Conservation (phyloP, 2,888 invertebrate species). For the Chrysomela aeneicollis region DNA sequence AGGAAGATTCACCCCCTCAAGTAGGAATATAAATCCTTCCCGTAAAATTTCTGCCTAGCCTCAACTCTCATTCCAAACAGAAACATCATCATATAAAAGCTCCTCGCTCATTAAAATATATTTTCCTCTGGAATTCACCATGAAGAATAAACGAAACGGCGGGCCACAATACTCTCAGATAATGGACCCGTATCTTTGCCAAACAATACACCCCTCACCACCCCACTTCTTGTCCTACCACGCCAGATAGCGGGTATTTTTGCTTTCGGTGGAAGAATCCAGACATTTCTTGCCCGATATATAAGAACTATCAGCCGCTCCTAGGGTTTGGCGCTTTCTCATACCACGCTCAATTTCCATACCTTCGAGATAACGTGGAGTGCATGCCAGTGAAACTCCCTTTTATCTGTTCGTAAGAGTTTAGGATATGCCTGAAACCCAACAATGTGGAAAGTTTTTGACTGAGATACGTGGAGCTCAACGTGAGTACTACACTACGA, state of each 20-base stretch:
- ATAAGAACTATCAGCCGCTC: constrained; percentile 37
- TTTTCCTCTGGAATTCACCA: not conserved
- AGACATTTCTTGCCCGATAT: constrained; percentile 36
- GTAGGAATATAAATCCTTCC: too few species aligned
- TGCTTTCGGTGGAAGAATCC: constrained; percentile 22
- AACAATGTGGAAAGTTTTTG: not conserved
- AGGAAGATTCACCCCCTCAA: too few species aligned
- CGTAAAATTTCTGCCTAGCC: too few species aligned
- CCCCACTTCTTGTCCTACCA: too few species aligned
- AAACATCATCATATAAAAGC: not conserved
- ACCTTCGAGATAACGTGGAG: constrained; percentile 34
- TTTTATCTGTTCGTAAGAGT: constrained; percentile 44
- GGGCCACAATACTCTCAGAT: not conserved
- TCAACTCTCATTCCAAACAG: not conserved
- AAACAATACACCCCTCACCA: constrained; percentile 19
- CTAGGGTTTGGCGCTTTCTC: constrained; percentile 19
- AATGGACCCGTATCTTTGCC: constrained; percentile 27
- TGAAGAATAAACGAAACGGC: not conserved
- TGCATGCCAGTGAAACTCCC: constrained; percentile 31
- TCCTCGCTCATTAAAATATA: not conserved
- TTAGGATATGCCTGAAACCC: constrained; percentile 20
- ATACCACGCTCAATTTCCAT: constrained; percentile 32
- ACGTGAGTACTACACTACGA: too few species aligned
- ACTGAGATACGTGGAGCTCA: not conserved
- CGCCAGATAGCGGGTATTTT: not conserved